Conservation (phyloP, 2,888 invertebrate species). For the Napeogenes inachia region DNA sequence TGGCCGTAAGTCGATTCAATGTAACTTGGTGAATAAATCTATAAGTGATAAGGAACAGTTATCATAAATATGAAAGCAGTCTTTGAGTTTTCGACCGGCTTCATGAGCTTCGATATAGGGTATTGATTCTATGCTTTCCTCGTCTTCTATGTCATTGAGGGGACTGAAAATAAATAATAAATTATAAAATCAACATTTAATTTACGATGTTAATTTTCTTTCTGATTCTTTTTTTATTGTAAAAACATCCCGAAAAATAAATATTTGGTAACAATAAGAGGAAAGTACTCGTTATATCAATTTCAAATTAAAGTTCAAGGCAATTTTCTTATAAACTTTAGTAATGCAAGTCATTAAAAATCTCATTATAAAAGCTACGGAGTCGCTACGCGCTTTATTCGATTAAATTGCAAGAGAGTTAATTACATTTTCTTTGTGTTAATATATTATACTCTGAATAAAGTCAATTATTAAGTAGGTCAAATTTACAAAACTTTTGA, state of each 20-base stretch:
- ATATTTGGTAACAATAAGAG: not conserved
- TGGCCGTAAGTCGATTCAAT: constrained; percentile 23
- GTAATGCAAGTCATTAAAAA: constrained; percentile 1
- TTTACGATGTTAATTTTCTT: too few species aligned
- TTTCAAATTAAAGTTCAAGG: too few species aligned
- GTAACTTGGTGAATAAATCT: constrained; percentile 62
- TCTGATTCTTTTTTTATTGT: not conserved
- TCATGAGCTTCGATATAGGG: constrained; percentile 75
- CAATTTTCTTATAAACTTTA: not conserved
- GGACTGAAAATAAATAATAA: constrained; percentile 47
- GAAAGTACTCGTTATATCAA: not conserved
- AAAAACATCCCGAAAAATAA: too few species aligned
- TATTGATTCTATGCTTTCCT: constrained; percentile 41
- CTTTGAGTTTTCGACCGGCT: constrained; percentile 58
- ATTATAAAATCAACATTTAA: constrained; percentile 2
- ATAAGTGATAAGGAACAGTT: constrained; percentile 59
- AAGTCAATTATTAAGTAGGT: too few species aligned
- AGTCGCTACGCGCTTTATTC: constrained; percentile 2
- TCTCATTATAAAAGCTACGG: constrained; percentile 2
- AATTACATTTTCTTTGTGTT: constrained; percentile 2
- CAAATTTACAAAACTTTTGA: too few species aligned
- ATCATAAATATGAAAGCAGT: constrained; percentile 52
- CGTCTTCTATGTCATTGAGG: constrained; percentile 45
- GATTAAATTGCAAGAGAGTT: constrained; percentile 3
- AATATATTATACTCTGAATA: not conserved